A percentile compares a stretch with the other conserved stretches of the same genome.
These are phyloP conservation scores for Drosophila mercatorum DNA, from an alignment of 2,888 invertebrate species.

Conservation along the genomic window DNA sequence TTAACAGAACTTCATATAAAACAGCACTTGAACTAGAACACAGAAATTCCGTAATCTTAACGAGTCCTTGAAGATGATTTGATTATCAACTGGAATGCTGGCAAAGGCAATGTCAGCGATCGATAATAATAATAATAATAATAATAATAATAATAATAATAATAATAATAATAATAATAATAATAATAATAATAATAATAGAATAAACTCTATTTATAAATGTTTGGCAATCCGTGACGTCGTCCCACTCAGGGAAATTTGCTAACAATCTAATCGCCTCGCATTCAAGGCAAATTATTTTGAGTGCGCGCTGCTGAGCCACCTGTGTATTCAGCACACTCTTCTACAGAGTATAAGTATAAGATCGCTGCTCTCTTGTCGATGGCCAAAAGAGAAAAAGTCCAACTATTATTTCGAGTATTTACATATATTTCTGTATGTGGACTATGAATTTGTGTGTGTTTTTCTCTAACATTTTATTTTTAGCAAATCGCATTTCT, in stretches of 20 bases:
- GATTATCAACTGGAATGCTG: neutral
- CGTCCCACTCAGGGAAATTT: neutral
- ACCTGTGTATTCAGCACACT: conserved; percentile 46
- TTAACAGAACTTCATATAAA: neutral
- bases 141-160: conserved; percentile 6
- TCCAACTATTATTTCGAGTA: conserved; percentile 41
- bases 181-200: conserved; percentile 6
- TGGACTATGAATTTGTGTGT: neutral
- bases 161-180: conserved; percentile 8
- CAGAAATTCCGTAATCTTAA: neutral
- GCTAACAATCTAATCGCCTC: neutral
- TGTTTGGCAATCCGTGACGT: conserved; percentile 23
- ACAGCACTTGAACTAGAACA: neutral
- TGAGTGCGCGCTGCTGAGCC: conserved; percentile 20
- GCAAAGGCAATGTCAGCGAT: neutral
- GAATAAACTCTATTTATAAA: conserved; percentile 3
- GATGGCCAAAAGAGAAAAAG: conserved; percentile 29
- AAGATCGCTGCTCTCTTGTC: conserved; percentile 9
- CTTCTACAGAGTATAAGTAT: conserved; percentile 1
- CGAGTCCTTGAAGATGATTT: too few relatives aligned
- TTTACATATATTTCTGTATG: neutral
- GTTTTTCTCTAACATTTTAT: conserved; percentile 48
- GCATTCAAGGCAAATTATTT: neutral
- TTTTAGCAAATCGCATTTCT: conserved; percentile 69
- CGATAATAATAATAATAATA: conserved; percentile 1